Percentiles rank a stretch among this genome's conserved stretches.
phyloP scores from a whole-genome alignment of 2,797 vertebrate species.

The Fringilla coelebs region DNA sequence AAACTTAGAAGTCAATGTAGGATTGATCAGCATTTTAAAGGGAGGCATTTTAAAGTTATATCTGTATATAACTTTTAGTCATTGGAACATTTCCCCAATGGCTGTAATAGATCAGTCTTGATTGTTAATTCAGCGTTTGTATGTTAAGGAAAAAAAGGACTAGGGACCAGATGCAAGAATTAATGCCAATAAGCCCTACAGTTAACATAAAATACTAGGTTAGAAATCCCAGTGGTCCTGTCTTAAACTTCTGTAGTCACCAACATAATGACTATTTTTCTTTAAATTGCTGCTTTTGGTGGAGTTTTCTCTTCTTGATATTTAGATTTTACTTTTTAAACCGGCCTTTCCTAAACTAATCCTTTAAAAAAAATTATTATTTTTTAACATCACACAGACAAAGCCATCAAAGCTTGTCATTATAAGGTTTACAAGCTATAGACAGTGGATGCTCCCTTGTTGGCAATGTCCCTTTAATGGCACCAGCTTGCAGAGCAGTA shows the following conservation, averaged over 20 bases:
- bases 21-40: neutral
- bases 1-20: neutral
- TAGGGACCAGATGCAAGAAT: neutral
- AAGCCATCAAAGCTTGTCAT: neutral
- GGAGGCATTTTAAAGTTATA: no score
- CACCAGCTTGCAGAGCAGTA: neutral
- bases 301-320: neutral
- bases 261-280: neutral
- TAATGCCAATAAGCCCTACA: neutral
- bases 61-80: no score
- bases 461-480: neutral
- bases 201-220: neutral
- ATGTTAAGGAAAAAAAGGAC: neutral
- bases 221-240: neutral
- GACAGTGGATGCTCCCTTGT: neutral
- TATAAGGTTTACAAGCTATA: neutral
- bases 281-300: neutral
- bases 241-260: neutral
- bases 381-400: neutral
- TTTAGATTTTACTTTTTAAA: neutral
- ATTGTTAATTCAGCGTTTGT: neutral
- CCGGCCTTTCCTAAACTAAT: neutral
- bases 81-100: neutral
- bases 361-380: accelerated
- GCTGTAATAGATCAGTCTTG: neutral